Conservation (phyloP, 2,888 invertebrate species). For the Nomada fabriciana region DNA sequence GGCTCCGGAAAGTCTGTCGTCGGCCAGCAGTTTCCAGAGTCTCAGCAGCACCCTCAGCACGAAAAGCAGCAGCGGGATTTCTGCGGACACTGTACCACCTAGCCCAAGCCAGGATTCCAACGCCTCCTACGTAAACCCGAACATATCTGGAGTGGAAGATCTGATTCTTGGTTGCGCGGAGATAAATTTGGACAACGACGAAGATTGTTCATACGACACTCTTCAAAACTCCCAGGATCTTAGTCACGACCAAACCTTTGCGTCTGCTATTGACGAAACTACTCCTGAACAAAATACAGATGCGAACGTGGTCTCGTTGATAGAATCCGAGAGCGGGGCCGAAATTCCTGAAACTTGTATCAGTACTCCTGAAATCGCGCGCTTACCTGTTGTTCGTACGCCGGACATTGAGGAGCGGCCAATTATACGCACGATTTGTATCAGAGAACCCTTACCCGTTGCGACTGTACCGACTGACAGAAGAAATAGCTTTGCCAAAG, state of each 20-base stretch:
- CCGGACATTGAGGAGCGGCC: constrained; percentile 19
- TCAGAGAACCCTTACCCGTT: constrained; percentile 22
- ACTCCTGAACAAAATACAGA: constrained; percentile 40
- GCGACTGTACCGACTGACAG: neutral
- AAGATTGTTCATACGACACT: constrained; percentile 31
- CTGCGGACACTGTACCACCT: constrained; percentile 59
- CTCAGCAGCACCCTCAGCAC: constrained; percentile 75
- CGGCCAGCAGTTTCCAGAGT: constrained; percentile 80
- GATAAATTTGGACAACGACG: constrained; percentile 69
- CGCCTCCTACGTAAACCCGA: constrained; percentile 71
- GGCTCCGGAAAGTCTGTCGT: constrained; percentile 74
- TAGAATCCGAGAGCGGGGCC: neutral
- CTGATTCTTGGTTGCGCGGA: constrained; percentile 77
- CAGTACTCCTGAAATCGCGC: neutral
- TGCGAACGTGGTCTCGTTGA: neutral
- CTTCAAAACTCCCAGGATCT: constrained; percentile 60
- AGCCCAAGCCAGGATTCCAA: constrained; percentile 69
- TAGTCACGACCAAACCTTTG: constrained; percentile 77
- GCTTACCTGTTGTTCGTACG: neutral
- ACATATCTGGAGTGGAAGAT: constrained; percentile 78
- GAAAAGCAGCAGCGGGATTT: constrained; percentile 77
- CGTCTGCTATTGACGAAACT: constrained; percentile 74
- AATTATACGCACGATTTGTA: neutral
- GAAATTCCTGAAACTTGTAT: neutral
- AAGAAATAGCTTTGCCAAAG: constrained; percentile 1